phyloP scores from a whole-genome alignment of 2,888 invertebrate genomes.

The Coelopa pilipes region DNA sequence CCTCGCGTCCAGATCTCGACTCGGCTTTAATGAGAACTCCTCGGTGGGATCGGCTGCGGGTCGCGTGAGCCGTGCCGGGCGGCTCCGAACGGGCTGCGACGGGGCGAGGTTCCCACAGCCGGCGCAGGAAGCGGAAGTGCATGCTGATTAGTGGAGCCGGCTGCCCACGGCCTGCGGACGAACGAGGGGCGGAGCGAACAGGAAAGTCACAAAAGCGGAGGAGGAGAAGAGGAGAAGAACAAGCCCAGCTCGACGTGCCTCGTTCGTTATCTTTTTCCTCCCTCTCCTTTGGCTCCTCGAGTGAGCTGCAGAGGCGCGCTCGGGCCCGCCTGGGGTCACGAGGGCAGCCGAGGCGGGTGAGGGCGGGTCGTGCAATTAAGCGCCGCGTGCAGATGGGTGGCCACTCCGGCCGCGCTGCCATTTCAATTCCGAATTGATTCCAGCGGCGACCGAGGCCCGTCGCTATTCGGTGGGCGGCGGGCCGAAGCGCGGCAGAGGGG shows the following conservation, averaged over 20 bases:
- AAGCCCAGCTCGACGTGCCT: not conserved
- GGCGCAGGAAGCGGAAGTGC: slow-evolving; percentile 24
- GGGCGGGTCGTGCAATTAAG: not conserved
- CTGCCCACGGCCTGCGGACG: not conserved
- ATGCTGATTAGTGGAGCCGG: slow-evolving; percentile 13
- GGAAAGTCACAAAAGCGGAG: not conserved
- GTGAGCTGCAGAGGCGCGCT: not conserved
- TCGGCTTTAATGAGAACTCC: too few species aligned
- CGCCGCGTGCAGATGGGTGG: slow-evolving; percentile 14
- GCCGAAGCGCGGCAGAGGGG: not conserved
- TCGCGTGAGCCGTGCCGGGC: too few species aligned
- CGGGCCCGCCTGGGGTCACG: slow-evolving; percentile 9
- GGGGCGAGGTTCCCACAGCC: not conserved
- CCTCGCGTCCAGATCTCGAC: too few species aligned
- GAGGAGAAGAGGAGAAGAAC: not conserved
- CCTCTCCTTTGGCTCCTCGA: not conserved
- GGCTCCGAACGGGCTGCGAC: too few species aligned
- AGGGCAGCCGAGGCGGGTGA: not conserved
- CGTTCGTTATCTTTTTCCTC: not conserved
- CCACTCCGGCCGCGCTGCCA: not conserved
- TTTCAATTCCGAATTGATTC: slow-evolving; percentile 5
- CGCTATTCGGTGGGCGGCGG: too few species aligned
- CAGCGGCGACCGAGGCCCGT: too few species aligned
- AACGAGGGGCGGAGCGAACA: not conserved
- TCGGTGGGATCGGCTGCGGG: too few species aligned